Conservation (phyloP, 2,888 invertebrate species). For the Philereme transversata region DNA sequence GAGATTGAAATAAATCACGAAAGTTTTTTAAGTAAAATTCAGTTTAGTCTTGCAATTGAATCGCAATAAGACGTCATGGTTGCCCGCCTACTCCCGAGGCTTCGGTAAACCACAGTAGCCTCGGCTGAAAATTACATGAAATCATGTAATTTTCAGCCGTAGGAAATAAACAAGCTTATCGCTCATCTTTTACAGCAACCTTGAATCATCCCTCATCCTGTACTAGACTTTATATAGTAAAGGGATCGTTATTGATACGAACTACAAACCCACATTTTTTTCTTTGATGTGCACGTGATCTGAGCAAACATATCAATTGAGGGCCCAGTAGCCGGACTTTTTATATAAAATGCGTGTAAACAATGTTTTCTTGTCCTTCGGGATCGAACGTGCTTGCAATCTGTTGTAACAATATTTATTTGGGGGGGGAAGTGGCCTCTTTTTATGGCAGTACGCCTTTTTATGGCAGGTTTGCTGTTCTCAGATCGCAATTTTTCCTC, state of each 20-base stretch:
- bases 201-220: constrained; percentile 46
- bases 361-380: constrained; percentile 39
- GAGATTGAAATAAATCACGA: no score
- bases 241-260: constrained; percentile 67
- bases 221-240: constrained; percentile 71
- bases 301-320: constrained; percentile 70
- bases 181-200: constrained; percentile 35
- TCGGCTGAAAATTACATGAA: no score
- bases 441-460: constrained; percentile 7
- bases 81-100: no score
- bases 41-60: no score
- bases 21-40: no score
- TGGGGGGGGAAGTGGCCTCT: constrained; percentile 15
- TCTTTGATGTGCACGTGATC: constrained; percentile 70
- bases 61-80: no score
- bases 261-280: constrained; percentile 66
- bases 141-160: no score
- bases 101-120: no score
- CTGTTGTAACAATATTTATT: constrained; percentile 39
- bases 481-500: no score
- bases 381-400: constrained; percentile 37
- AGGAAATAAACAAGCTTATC: constrained; percentile 7
- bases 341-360: constrained; percentile 37
- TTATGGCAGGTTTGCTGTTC: neutral
- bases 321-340: constrained; percentile 39